phyloP scores from a whole-genome alignment of 2,113 vertebrate species.

The Tautogolabrus adspersus region DNA sequence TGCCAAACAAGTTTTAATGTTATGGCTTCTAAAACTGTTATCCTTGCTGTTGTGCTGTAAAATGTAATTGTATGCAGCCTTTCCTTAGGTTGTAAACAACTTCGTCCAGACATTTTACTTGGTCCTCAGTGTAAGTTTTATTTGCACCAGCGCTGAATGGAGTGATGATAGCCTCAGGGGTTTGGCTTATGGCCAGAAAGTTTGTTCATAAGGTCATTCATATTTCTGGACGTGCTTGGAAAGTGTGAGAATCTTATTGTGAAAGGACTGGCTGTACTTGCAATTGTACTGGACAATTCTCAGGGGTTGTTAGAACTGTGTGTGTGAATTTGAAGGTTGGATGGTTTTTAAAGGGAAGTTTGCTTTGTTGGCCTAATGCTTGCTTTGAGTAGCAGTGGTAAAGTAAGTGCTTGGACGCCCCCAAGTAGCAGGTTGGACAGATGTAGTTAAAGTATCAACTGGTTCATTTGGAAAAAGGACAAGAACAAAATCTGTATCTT shows the following conservation, averaged over 20 bases:
- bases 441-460: too few species aligned
- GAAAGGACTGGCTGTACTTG: background rate
- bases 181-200: slow-evolving; percentile 18
- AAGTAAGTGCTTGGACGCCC: too few species aligned
- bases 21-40: background rate
- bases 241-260: background rate
- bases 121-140: background rate
- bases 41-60: background rate
- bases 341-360: background rate
- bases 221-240: slow-evolving; percentile 1
- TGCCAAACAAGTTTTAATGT: background rate
- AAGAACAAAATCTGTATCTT: background rate
- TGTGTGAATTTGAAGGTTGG: background rate
- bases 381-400: too few species aligned
- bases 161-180: background rate
- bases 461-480: too few species aligned
- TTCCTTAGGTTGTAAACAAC: background rate
- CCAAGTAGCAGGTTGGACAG: too few species aligned
- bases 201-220: slow-evolving; percentile 16
- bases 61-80: background rate
- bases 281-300: background rate
- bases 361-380: background rate
- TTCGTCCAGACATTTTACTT: background rate
- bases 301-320: background rate
- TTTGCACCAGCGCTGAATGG: background rate